Base-by-base conservation (phyloP, 2,113 vertebrate species). In the Nyctereutes procyonoides region DNA sequence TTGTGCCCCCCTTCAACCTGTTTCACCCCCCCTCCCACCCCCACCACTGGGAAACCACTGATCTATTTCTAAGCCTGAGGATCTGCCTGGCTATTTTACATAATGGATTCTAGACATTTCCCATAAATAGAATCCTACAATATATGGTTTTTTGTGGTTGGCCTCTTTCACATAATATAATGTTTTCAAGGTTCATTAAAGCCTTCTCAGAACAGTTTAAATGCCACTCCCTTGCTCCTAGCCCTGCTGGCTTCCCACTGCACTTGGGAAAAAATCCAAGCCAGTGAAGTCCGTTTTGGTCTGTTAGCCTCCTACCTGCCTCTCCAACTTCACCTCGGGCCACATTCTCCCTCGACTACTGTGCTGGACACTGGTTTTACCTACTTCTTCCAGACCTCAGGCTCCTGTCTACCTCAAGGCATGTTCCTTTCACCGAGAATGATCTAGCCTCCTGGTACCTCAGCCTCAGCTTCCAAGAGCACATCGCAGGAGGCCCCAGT, bases 1-100 rank as follows among this genome's bases (percentile, higher is more conserved):
- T 43, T 43, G 43, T 43, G 28, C 32, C 3, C 10, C 43, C 17
- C 58, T 4, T 0, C 1, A 2, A 56, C n/a, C 24, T 16, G 1
- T 15, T 38, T 30, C 56, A 48, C 38, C 16, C 16, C 51, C 38
- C 16, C 16, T 35, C 38, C 48, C 28, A 15, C 26, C 12, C 53
- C 32, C 19, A 76, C n/a, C 26, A n/a, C 58, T 8, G 12, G 22
- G 16, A 28, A 73, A 14, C 62, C 80, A 79, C 17, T 6, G 51
- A 79, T 79, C 76, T 79, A 12, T n/a, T 55, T n/a, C 76, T 79
- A 79, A 77, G 15, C 55, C 30, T 79, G 9, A 20, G 76, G 76
- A 20, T 55, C 32, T 79, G 76, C 76, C 76, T 55, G 76, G 76
- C 28, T 79, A 16, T 55, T 79, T 79, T 30, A n/a, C 51, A 55